These are phyloP conservation scores for Hippocampus comes DNA, from an alignment of 2,113 vertebrate genomes.

Conservation along the genomic window DNA sequence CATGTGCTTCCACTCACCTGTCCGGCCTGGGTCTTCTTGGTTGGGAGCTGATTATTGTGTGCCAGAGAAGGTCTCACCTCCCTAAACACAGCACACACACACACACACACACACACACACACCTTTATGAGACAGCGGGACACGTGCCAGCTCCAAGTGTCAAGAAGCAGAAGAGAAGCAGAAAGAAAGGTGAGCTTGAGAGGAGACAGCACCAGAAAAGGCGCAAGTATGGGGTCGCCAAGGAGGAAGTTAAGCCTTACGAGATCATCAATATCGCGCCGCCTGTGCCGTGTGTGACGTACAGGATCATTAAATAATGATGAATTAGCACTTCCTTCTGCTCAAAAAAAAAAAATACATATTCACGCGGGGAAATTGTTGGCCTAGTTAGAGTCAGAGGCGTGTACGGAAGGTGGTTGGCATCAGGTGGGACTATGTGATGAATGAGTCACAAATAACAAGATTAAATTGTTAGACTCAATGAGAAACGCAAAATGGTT, in stretches of 20 bases:
- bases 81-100: constrained; percentile 57
- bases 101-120: constrained; percentile 47
- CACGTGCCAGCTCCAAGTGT: constrained; percentile 53
- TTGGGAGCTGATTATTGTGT: constrained; percentile 68
- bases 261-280: constrained; percentile 39
- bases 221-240: constrained; percentile 22
- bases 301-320: constrained; percentile 69
- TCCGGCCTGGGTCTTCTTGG: constrained; percentile 48
- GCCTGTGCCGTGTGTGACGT: constrained; percentile 46
- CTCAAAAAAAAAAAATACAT: constrained; percentile 54
- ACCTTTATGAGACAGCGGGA: constrained; percentile 58
- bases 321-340: constrained; percentile 61
- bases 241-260: constrained; percentile 10
- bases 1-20: constrained; percentile 59
- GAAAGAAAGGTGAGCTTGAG: constrained; percentile 34
- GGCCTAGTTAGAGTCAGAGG: constrained; percentile 60
- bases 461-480: constrained; percentile 52
- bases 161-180: constrained; percentile 51
- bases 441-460: constrained; percentile 61
- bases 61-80: constrained; percentile 62
- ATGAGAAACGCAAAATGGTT: constrained; percentile 32
- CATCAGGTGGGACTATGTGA: constrained; percentile 67
- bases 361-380: constrained; percentile 59
- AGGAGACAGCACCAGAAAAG: constrained; percentile 15
- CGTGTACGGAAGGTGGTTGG: constrained; percentile 43